Conservation (phyloP, 2,888 invertebrate species). For the Empis stercorea region DNA sequence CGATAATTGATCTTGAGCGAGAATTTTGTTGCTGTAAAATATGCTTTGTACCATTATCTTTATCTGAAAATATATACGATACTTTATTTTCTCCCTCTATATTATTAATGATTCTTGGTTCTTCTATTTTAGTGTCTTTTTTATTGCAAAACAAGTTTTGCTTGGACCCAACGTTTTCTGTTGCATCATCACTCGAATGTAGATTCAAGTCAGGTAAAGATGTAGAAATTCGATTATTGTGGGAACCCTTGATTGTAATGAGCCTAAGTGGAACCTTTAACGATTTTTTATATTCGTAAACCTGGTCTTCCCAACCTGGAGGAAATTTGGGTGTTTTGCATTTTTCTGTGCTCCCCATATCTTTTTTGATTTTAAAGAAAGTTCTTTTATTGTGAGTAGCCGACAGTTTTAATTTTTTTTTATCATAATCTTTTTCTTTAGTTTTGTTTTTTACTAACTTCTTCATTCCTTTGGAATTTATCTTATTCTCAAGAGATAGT, state of each 20-base stretch:
- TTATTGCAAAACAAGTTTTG: no score
- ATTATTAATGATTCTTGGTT: no score
- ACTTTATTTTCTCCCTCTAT: no score
- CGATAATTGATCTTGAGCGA: conserved; percentile 33
- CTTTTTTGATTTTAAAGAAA: no score
- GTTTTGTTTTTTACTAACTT: no score
- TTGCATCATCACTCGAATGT: conserved; percentile 44
- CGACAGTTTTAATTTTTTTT: background rate
- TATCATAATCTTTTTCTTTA: conserved; percentile 9
- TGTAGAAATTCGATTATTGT: conserved; percentile 54
- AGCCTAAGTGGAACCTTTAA: conserved; percentile 68
- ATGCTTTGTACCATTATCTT: no score
- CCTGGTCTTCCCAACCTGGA: conserved; percentile 64
- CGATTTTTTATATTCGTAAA: conserved; percentile 69
- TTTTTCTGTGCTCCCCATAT: conserved; percentile 19
- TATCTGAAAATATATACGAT: no score
- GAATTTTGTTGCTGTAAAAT: conserved; percentile 6
- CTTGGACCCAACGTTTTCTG: no score
- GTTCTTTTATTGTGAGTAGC: no score
- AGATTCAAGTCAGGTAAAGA: conserved; percentile 69
- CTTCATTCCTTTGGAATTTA: no score
- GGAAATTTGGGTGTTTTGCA: conserved; percentile 59
- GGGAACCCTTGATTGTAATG: conserved; percentile 65
- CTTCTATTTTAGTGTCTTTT: no score
- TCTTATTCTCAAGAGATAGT: conserved; percentile 2